phyloP scores from a whole-genome alignment of 2,113 vertebrate species.

The Mus pahari region DNA sequence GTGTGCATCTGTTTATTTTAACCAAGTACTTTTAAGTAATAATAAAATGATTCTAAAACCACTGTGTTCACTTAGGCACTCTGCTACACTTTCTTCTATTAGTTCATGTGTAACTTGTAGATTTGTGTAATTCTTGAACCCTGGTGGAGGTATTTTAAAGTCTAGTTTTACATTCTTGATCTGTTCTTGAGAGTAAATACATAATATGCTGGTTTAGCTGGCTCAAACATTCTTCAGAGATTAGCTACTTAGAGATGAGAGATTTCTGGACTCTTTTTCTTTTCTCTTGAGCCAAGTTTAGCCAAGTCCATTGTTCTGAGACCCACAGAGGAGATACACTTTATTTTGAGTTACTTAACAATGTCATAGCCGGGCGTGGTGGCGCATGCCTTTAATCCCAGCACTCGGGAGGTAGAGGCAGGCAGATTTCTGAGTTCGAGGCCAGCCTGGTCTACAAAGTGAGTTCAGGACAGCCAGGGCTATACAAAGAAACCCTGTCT shows the following conservation, averaged over 20 bases:
- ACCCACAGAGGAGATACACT: not conserved
- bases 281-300: not conserved
- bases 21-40: slow-evolving; percentile 13
- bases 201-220: not conserved
- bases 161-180: not conserved
- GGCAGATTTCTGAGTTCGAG: no score
- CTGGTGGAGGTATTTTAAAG: not conserved
- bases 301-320: not conserved
- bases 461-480: no score
- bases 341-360: slow-evolving; percentile 21
- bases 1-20: not conserved
- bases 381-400: no score
- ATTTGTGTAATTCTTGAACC: slow-evolving; percentile 33
- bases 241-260: slow-evolving; percentile 2
- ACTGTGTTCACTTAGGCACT: not conserved
- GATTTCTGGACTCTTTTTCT: not conserved
- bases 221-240: not conserved
- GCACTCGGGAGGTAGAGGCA: no score
- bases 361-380: no score
- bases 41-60: not conserved
- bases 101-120: not conserved
- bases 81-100: not conserved
- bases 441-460: no score
- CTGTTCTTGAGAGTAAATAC: slow-evolving; percentile 9
- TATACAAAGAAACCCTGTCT: no score